Evolutionary conservation across 2,888 invertebrate genomes (phyloP).

Genomic region (Ennomos fuscantarius): DNA sequence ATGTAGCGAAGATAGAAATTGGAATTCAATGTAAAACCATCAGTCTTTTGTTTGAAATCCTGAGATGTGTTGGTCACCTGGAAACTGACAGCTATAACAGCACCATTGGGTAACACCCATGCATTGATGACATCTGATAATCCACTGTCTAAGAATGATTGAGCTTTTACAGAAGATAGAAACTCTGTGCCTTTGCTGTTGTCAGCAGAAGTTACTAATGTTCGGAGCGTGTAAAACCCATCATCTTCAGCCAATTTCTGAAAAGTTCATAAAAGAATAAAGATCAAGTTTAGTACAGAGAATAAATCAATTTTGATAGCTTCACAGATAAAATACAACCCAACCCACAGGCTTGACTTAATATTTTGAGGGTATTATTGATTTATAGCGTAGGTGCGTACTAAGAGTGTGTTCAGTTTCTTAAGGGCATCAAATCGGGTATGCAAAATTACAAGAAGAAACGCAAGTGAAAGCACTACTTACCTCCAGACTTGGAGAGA

Average conservation of each 20-base stretch:
- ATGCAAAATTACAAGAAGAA: too few species aligned
- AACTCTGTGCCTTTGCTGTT: conserved; percentile 87
- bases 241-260: conserved; percentile 87
- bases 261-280: conserved; percentile 40
- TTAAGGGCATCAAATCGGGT: too few species aligned
- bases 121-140: conserved; percentile 92
- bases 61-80: conserved; percentile 70
- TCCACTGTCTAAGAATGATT: conserved; percentile 89
- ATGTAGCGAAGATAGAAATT: conserved; percentile 92
- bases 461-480: too few species aligned
- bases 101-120: conserved; percentile 92
- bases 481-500: too few species aligned
- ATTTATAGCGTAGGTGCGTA: too few species aligned
- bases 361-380: too few species aligned
- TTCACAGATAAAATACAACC: too few species aligned
- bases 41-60: conserved; percentile 37
- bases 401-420: too few species aligned
- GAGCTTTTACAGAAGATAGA: conserved; percentile 92
- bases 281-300: too few species aligned
- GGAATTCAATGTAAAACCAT: conserved; percentile 86
- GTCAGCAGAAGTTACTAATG: conserved; percentile 88
- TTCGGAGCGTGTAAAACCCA: conserved; percentile 90
- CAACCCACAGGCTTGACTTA: too few species aligned
- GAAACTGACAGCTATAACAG: conserved; percentile 89
- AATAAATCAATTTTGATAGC: too few species aligned